phyloP scores from a whole-genome alignment of 2,797 vertebrate genomes.

The Heterohyrax brucei region DNA sequence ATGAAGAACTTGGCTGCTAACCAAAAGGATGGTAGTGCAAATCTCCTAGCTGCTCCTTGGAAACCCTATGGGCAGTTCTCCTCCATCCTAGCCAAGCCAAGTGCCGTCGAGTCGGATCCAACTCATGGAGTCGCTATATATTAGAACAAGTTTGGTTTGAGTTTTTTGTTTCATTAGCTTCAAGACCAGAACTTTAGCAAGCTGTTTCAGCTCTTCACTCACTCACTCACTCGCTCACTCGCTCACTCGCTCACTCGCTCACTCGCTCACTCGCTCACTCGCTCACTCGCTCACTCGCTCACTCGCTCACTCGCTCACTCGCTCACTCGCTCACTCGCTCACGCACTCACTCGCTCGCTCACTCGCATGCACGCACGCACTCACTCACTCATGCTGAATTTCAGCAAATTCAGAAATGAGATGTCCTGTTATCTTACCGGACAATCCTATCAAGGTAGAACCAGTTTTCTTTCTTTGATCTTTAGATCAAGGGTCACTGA shows the following conservation, averaged over 20 bases:
- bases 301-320: neutral
- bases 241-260: neutral
- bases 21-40: too few relatives aligned
- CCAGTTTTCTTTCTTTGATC: neutral
- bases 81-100: too few relatives aligned
- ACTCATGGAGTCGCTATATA: too few relatives aligned
- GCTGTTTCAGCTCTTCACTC: neutral
- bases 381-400: neutral
- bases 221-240: neutral
- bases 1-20: too few relatives aligned
- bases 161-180: neutral
- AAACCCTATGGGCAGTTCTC: too few relatives aligned
- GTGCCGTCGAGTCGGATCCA: too few relatives aligned
- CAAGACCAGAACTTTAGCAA: neutral
- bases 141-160: too few relatives aligned
- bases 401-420: conserved; percentile 18
- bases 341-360: neutral
- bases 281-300: neutral
- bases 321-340: neutral
- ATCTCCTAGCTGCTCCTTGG: too few relatives aligned
- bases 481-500: neutral
- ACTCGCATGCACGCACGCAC: too few relatives aligned
- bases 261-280: neutral
- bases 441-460: neutral
- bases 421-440: neutral